Conservation (phyloP, 2,797 vertebrate genomes). For the Nannoperca australis region DNA sequence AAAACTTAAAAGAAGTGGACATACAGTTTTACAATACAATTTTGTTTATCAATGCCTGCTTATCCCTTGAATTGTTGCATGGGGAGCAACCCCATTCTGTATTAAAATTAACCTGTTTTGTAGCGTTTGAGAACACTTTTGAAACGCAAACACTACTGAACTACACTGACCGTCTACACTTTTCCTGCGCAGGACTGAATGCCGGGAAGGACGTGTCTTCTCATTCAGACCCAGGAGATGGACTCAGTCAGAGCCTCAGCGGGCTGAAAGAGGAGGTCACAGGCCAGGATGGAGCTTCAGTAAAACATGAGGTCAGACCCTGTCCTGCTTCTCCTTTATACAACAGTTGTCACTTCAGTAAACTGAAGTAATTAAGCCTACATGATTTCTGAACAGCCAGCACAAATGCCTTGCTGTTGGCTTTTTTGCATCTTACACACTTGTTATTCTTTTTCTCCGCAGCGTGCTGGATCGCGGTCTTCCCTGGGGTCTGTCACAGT, state of each 20-base stretch:
- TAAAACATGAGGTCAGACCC: slow-evolving; percentile 76
- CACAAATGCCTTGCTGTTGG: neutral
- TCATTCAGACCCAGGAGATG: slow-evolving; percentile 54
- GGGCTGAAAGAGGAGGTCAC: slow-evolving; percentile 74
- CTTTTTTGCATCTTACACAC: neutral
- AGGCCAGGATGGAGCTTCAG: slow-evolving; percentile 58
- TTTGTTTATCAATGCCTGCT: neutral
- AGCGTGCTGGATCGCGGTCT: slow-evolving; percentile 57
- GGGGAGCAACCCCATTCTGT: too few species aligned
- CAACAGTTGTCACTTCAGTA: neutral
- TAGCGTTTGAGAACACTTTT: neutral
- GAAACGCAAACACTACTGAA: neutral
- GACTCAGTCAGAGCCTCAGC: slow-evolving; percentile 41
- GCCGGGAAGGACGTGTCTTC: slow-evolving; percentile 45
- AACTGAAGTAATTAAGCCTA: neutral
- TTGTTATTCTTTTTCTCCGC: slow-evolving; percentile 15
- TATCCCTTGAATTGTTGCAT: neutral
- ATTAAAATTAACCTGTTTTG: neutral
- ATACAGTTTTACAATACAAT: neutral
- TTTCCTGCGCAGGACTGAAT: slow-evolving; percentile 44
- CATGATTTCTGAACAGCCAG: neutral
- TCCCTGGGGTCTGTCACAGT: slow-evolving; percentile 33
- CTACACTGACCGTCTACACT: neutral
- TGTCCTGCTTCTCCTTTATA: neutral
- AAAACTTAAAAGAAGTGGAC: neutral